phyloP scores from a whole-genome alignment of 2,797 vertebrate species.

The Peromyscus aztecus region DNA sequence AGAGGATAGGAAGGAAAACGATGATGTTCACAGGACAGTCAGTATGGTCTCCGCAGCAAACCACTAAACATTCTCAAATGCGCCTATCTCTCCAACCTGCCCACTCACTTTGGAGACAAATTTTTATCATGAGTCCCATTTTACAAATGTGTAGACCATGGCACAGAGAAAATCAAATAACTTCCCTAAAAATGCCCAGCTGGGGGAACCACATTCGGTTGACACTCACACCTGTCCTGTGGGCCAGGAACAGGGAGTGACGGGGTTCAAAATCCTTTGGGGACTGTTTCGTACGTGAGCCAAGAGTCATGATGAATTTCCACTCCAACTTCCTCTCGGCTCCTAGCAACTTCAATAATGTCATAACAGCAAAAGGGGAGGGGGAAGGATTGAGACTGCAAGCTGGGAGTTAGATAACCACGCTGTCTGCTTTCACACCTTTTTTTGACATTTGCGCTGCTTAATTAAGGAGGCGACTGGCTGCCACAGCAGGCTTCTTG shows the following conservation, averaged over 20 bases:
- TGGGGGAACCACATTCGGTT: background rate
- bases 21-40: fast-evolving
- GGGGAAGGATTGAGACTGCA: background rate
- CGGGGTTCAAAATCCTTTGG: fast-evolving
- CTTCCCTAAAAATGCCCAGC: background rate
- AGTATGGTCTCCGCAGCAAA: background rate
- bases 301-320: background rate
- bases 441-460: background rate
- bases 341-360: background rate
- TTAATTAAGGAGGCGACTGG: slow-evolving; percentile 12
- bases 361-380: background rate
- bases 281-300: background rate
- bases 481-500: background rate
- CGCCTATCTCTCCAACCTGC: fast-evolving
- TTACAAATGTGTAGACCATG: background rate
- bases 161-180: background rate
- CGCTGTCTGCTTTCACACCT: background rate
- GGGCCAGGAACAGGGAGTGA: background rate
- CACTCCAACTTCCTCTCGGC: background rate
- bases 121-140: fast-evolving
- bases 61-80: fast-evolving
- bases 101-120: background rate
- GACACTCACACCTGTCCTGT: background rate
- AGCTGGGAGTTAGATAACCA: background rate
- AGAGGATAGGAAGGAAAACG: fast-evolving